Evolutionary conservation across 2,888 invertebrate species (phyloP), one percentile per base, ranked within the genome.

Genomic region (Nezara viridula): DNA sequence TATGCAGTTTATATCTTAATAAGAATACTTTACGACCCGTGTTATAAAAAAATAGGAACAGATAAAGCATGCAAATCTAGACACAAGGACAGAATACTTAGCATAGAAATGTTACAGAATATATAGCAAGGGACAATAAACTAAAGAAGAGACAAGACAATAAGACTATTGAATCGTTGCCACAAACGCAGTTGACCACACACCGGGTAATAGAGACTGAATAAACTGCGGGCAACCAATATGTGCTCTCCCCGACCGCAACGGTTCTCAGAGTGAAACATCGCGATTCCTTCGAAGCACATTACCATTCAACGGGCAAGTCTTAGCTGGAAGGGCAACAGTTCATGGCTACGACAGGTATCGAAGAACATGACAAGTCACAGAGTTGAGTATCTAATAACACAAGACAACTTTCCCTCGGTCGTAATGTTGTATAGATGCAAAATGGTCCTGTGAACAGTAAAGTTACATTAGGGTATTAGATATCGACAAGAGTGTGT

Each of bases 121-220:
- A 81, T 81, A 81, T n/a, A 14, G 81, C 77, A 81, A 81, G 44
- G 40, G 44, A 81, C 44, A 47, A 81, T 81, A 81, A 81, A 44
- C 44, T n/a, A 81, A 44, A 81, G 44, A n/a, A 81, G n/a, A 81
- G 81, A 81, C 44, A 81, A 44, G 81, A 81, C 81, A 81, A 81
- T 81, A 81, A 81, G 81, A 81, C 81, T 81, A 81, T 81, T 81
- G 81, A 47, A 81, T 81, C 6, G 81, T 47, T 44, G 81, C 81
- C 81, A n/a, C 81, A 81, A 81, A 16, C 14, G 44, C 14, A 40
- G 44, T 47, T 81, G 81, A 81, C 81, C 81, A 81, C 81, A 81
- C 81, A 81, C 12, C 44, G 44, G 44, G 81, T 81, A 81, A 44
- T 81, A 81, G 44, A 44, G 44, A 9, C 24, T 81, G 44, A 40